phyloP scores from a whole-genome alignment of 2,888 invertebrate species.

The Eledona agricola region DNA sequence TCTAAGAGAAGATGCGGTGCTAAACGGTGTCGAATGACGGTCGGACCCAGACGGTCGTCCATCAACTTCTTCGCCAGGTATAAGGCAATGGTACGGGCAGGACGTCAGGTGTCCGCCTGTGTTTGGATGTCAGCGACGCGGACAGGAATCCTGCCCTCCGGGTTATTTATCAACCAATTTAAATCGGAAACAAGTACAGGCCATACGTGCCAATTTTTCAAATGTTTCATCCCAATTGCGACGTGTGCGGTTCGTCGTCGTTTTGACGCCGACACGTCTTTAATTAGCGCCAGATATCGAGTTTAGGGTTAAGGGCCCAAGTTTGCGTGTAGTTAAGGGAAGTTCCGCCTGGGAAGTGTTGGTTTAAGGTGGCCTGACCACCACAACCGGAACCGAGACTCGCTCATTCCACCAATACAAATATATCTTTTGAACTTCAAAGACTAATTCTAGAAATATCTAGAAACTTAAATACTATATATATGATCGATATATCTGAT shows the following conservation, averaged over 20 bases:
- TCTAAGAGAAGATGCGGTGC: slow-evolving; percentile 32
- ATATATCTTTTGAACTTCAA: too few species aligned
- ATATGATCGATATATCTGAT: too few species aligned
- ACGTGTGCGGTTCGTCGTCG: slow-evolving; percentile 54
- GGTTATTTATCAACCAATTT: slow-evolving; percentile 50
- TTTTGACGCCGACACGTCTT: too few species aligned
- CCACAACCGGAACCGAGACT: slow-evolving; percentile 52
- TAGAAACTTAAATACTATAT: too few species aligned
- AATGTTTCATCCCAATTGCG: slow-evolving; percentile 52
- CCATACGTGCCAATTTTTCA: slow-evolving; percentile 57
- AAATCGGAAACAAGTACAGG: slow-evolving; percentile 51
- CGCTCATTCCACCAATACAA: slow-evolving; percentile 33
- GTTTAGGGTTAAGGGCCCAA: slow-evolving; percentile 56
- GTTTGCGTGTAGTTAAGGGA: slow-evolving; percentile 56
- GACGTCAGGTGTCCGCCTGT: slow-evolving; percentile 46
- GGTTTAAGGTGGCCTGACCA: slow-evolving; percentile 59
- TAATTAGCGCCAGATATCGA: slow-evolving; percentile 59
- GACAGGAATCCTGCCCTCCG: slow-evolving; percentile 43
- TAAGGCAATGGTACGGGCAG: slow-evolving; percentile 38
- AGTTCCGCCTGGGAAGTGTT: slow-evolving; percentile 56
- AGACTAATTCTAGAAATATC: too few species aligned
- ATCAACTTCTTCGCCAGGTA: slow-evolving; percentile 45
- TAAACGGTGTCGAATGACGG: slow-evolving; percentile 44
- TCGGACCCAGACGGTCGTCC: slow-evolving; percentile 43
- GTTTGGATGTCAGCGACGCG: slow-evolving; percentile 43